Conservation (phyloP, 2,888 invertebrate genomes). For the Aporophyla nigra region DNA sequence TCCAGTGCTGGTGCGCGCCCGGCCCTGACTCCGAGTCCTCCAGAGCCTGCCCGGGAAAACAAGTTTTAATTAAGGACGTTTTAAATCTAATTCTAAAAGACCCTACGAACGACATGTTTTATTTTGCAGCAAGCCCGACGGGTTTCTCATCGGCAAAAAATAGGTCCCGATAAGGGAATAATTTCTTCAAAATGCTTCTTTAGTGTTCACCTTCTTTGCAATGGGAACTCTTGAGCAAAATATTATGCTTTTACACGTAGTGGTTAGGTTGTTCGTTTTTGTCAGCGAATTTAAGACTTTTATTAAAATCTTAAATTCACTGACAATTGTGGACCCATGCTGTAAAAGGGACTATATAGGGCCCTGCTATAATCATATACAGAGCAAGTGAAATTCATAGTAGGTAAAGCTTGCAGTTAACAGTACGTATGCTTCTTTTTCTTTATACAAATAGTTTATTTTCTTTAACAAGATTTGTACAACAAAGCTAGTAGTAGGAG, state of each 20-base stretch:
- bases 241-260: background rate
- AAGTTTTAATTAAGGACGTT: background rate
- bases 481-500: no score
- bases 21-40: slow-evolving; percentile 93
- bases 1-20: slow-evolving; percentile 92
- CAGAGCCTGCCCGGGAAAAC: slow-evolving; percentile 89
- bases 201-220: background rate
- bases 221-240: background rate
- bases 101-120: background rate
- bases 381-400: no score
- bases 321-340: background rate
- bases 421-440: no score
- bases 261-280: background rate
- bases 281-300: background rate
- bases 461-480: no score
- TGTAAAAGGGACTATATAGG: background rate
- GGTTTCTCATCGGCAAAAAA: background rate
- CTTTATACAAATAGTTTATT: no score
- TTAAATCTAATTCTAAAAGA: background rate
- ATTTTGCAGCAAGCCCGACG: background rate
- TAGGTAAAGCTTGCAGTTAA: background rate
- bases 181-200: no score
- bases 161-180: no score
- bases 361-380: background rate
- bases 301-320: no score